Percentiles rank a stretch among this genome's conserved stretches.
Evolutionary conservation across 2,113 vertebrate genomes (phyloP).

Genomic region (Micronycteris hirsuta): DNA sequence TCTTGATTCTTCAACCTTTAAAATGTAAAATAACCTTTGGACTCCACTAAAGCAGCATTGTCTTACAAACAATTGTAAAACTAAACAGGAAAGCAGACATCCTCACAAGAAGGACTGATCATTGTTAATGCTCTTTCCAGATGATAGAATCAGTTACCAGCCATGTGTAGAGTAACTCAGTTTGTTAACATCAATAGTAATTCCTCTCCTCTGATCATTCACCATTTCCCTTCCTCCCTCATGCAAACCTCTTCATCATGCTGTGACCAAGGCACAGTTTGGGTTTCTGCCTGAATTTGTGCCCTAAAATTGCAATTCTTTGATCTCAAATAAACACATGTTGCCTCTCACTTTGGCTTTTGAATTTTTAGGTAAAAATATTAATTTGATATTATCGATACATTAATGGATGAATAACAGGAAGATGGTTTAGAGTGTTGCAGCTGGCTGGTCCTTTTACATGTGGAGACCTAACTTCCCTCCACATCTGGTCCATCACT

Average conservation of each 20-base stretch:
- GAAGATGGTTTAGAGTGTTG: not conserved
- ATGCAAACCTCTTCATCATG: not conserved
- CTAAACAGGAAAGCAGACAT: not conserved
- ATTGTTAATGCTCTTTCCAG: not conserved
- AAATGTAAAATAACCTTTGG: not conserved
- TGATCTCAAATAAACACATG: not conserved
- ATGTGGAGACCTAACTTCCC: not conserved
- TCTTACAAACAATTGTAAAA: not conserved
- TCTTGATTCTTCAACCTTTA: not conserved
- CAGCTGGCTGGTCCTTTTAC: not conserved
- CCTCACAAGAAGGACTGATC: not conserved
- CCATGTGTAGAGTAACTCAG: not conserved
- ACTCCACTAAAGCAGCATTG: not conserved
- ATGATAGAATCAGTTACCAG: not conserved
- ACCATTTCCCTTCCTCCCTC: not conserved
- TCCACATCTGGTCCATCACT: not conserved
- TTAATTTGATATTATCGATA: not conserved
- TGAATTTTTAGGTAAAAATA: not conserved
- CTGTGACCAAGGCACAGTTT: not conserved
- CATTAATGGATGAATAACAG: not conserved
- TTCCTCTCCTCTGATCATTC: not conserved
- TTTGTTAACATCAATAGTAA: not conserved
- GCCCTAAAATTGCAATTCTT: not conserved
- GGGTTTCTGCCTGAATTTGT: not conserved
- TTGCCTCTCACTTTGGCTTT: not conserved